Percentiles rank a stretch among this genome's conserved stretches.
phyloP scores from a whole-genome alignment of 1,140 invertebrate genomes.

The Drosophila arawakana region DNA sequence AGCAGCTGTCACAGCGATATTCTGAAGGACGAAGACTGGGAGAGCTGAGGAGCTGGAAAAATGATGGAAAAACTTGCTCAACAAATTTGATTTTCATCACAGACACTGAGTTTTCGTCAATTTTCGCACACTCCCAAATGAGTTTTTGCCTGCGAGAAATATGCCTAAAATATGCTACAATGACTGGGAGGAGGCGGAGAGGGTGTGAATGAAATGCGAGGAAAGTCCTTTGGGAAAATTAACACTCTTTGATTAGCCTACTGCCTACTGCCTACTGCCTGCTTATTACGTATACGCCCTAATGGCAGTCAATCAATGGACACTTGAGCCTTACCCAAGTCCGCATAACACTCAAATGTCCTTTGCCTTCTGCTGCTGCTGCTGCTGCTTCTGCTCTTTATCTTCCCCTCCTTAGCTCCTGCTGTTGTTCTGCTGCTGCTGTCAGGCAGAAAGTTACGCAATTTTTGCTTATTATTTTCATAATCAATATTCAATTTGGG shows the following conservation, averaged over 20 bases:
- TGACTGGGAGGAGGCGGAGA: background rate
- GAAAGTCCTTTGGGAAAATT: constrained; percentile 79
- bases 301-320: constrained; percentile 80
- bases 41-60: background rate
- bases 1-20: constrained; percentile 50
- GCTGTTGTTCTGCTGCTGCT: constrained; percentile 38
- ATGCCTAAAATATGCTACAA: constrained; percentile 22
- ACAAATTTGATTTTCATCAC: constrained; percentile 77
- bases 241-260: constrained; percentile 77
- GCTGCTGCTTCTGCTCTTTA: background rate
- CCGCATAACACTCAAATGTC: constrained; percentile 32
- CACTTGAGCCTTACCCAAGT: constrained; percentile 67
- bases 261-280: constrained; percentile 25
- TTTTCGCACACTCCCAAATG: constrained; percentile 66
- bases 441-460: constrained; percentile 79
- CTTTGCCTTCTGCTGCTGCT: constrained; percentile 26
- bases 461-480: constrained; percentile 83
- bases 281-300: constrained; percentile 78
- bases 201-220: constrained; percentile 28
- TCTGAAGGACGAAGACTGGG: background rate
- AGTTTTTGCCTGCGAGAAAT: constrained; percentile 41
- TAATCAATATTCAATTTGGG: constrained; percentile 82
- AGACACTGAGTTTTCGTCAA: constrained; percentile 62
- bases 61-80: constrained; percentile 40
- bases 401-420: background rate